These are phyloP conservation scores for Smittia aterrima DNA, from an alignment of 2,888 invertebrate genomes.

Conservation along the genomic window DNA sequence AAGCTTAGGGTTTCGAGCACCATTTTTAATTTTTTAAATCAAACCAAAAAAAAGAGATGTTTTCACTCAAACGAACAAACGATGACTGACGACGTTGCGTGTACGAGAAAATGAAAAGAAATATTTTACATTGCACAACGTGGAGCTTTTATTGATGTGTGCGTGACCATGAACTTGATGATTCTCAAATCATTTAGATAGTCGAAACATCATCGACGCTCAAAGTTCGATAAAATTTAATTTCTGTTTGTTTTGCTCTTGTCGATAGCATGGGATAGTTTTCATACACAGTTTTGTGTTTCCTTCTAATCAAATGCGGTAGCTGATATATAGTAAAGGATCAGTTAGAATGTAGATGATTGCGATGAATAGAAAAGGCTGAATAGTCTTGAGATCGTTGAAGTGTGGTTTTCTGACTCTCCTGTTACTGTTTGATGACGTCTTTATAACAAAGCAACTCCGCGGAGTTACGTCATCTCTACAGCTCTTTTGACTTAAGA, in stretches of 20 bases:
- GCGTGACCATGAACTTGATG: neutral
- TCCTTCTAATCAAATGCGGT: too few species aligned
- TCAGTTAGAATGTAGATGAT: conserved; percentile 56
- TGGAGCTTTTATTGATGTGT: neutral
- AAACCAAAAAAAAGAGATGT: neutral
- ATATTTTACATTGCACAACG: too few species aligned
- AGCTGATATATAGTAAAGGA: conserved; percentile 52
- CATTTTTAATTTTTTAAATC: neutral
- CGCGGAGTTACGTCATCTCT: too few species aligned
- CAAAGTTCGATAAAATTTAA: neutral
- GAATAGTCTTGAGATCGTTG: conserved; percentile 63
- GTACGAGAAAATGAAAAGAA: too few species aligned
- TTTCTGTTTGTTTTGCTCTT: too few species aligned
- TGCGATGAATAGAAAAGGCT: conserved; percentile 56
- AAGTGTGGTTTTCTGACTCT: conserved; percentile 54
- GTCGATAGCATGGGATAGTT: too few species aligned
- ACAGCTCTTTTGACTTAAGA: too few species aligned
- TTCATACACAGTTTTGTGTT: too few species aligned
- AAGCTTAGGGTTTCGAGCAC: neutral
- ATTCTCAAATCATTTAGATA: neutral
- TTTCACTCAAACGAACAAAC: neutral
- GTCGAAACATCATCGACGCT: neutral
- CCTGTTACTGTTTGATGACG: too few species aligned
- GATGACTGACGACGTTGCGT: too few species aligned
- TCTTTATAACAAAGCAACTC: too few species aligned